Percentiles rank a stretch among this genome's conserved stretches.
Conservation (phyloP, 2,797 vertebrate species). For the Artibeus lituratus region DNA sequence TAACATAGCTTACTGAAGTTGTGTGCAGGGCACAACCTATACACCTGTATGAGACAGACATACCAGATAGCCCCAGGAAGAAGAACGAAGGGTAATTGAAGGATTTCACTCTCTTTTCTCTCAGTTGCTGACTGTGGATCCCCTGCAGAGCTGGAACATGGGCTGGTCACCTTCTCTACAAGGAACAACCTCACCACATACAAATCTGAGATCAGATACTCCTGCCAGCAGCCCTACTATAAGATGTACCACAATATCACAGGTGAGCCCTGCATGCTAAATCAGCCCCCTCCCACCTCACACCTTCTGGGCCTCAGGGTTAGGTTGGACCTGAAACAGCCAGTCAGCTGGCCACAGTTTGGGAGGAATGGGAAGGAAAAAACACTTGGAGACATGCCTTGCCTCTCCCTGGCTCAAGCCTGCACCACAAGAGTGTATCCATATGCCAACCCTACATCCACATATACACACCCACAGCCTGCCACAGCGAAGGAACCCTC, state of each 20-base stretch:
- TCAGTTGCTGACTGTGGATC: conserved; percentile 92
- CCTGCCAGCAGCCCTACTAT: conserved; percentile 85
- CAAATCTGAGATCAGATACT: conserved; percentile 86
- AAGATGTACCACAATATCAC: conserved; percentile 83
- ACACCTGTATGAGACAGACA: neutral
- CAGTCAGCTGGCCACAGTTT: neutral
- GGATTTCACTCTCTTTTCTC: conserved; percentile 40
- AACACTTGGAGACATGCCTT: neutral
- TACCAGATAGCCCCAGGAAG: neutral
- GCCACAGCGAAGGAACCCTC: neutral
- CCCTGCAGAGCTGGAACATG: conserved; percentile 83
- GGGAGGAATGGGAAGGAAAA: neutral
- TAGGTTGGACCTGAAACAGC: neutral
- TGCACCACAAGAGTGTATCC: neutral
- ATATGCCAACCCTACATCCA: neutral
- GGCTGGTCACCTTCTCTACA: conserved; percentile 85
- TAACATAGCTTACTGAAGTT: neutral
- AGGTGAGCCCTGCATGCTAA: conserved; percentile 77
- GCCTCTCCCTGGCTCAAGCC: neutral
- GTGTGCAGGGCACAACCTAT: neutral
- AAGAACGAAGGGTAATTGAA: neutral
- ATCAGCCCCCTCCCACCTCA: neutral
- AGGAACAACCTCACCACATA: conserved; percentile 89
- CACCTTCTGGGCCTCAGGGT: neutral
- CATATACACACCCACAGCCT: neutral